phyloP scores from a whole-genome alignment of 2,888 invertebrate genomes.

The Morpho deidamia region DNA sequence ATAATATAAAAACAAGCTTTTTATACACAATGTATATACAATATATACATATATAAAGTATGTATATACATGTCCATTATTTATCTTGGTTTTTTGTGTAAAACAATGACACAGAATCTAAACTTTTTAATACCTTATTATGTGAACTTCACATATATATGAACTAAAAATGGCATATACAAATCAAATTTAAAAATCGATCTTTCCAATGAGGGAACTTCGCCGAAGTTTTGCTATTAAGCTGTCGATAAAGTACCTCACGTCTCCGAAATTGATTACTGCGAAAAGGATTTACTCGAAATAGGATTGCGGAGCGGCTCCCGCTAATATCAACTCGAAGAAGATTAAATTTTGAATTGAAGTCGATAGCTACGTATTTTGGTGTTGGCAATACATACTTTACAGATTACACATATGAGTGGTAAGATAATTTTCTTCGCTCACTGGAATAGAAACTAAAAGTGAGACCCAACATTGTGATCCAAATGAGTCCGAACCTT shows the following conservation, averaged over 20 bases:
- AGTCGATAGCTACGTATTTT: not conserved
- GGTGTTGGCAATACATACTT: not conserved
- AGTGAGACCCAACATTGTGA: too few species aligned
- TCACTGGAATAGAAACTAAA: too few species aligned
- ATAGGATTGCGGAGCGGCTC: not conserved
- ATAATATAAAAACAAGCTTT: too few species aligned
- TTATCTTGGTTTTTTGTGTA: too few species aligned
- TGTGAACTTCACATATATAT: too few species aligned
- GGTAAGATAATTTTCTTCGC: too few species aligned
- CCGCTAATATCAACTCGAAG: not conserved
- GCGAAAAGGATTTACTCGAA: slow-evolving; percentile 3
- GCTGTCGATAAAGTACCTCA: not conserved
- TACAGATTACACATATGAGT: not conserved
- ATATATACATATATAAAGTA: too few species aligned
- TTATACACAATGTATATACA: too few species aligned
- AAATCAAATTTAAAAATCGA: not conserved
- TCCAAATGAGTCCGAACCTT: too few species aligned
- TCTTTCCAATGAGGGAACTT: not conserved
- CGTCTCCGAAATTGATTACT: slow-evolving; percentile 1
- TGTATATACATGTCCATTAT: too few species aligned
- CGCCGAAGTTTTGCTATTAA: not conserved
- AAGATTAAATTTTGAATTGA: not conserved
- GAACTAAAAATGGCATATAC: not conserved
- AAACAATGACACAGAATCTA: too few species aligned
- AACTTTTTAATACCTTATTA: too few species aligned